Percentiles rank a stretch among this genome's conserved stretches.
Evolutionary conservation across 2,797 vertebrate species (phyloP).

Genomic region (Acanthiza pusilla): DNA sequence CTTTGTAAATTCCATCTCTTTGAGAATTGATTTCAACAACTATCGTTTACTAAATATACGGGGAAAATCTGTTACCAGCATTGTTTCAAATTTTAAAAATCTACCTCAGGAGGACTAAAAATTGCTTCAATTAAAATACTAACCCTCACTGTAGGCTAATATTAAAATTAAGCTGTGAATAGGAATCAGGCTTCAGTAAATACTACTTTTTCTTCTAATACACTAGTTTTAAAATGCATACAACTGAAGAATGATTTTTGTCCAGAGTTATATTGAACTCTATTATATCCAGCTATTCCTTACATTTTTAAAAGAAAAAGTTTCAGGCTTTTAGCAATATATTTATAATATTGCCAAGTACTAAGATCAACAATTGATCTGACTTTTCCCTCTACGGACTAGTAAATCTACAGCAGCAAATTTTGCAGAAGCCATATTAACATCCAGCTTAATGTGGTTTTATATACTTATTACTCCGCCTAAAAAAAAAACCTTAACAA

Average conservation of each 20-base stretch:
- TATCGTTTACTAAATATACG: background rate
- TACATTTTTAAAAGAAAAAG: background rate
- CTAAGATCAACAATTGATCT: background rate
- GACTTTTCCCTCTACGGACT: background rate
- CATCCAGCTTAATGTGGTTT: background rate
- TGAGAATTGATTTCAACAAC: constrained; percentile 37
- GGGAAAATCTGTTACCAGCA: background rate
- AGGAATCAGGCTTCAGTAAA: background rate
- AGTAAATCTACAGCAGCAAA: constrained; percentile 7
- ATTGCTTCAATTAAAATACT: constrained; percentile 18
- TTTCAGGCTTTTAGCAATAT: background rate
- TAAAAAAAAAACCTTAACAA: background rate
- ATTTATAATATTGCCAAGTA: background rate
- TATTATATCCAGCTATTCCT: background rate
- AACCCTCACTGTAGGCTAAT: background rate
- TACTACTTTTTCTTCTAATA: background rate
- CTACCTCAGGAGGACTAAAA: background rate
- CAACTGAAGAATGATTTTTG: background rate
- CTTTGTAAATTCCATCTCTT: constrained; percentile 43
- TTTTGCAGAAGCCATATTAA: constrained; percentile 49
- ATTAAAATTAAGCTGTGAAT: constrained; percentile 9
- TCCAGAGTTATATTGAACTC: background rate
- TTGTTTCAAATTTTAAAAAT: background rate
- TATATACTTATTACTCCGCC: background rate
- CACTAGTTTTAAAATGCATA: background rate